Conservation (phyloP, 1,140 invertebrate genomes). For the Ridgeia piscesae region DNA sequence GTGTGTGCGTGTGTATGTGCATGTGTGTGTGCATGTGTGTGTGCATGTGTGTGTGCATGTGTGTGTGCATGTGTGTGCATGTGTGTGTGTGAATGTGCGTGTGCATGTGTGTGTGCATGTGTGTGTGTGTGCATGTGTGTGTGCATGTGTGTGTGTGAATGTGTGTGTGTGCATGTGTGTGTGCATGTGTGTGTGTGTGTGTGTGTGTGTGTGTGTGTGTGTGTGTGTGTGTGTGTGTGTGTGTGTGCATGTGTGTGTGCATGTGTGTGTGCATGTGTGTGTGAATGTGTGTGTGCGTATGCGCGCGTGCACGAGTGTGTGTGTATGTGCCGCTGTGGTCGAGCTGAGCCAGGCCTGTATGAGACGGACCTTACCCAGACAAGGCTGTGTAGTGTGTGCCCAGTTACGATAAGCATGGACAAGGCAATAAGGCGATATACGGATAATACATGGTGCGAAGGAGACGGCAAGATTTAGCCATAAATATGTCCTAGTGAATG, state of each 20-base stretch:
- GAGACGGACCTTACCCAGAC: not conserved
- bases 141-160: too few relatives aligned
- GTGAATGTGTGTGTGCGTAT: too few relatives aligned
- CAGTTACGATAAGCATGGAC: not conserved
- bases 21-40: not conserved
- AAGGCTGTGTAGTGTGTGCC: not conserved
- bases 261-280: not conserved
- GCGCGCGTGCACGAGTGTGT: not conserved
- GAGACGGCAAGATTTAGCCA: not conserved
- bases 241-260: not conserved
- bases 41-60: not conserved
- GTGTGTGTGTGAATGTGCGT: too few relatives aligned
- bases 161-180: not conserved
- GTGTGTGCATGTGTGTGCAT: too few relatives aligned
- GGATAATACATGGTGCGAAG: not conserved
- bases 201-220: not conserved
- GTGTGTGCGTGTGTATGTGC: not conserved
- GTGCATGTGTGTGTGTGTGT: not conserved
- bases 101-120: not conserved
- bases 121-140: too few relatives aligned
- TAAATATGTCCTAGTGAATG: not conserved
- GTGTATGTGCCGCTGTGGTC: not conserved
- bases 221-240: not conserved
- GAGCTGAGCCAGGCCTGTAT: not conserved
- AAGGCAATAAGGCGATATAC: not conserved